phyloP scores from a whole-genome alignment of 2,113 vertebrate species.

The Mustelus asterias region DNA sequence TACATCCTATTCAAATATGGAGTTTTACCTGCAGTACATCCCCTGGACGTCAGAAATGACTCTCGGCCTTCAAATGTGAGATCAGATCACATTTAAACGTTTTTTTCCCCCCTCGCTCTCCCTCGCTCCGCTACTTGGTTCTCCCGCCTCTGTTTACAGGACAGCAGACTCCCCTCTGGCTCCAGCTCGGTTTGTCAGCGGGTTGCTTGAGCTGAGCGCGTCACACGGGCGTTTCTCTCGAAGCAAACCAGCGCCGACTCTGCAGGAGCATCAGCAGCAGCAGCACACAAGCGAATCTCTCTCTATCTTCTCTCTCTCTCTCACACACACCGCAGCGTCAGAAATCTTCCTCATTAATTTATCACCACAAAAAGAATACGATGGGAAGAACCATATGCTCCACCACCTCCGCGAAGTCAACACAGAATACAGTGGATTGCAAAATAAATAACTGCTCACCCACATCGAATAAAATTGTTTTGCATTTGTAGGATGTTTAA shows the following conservation, averaged over 20 bases:
- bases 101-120: not conserved
- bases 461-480: not conserved
- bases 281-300: not conserved
- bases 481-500: not conserved
- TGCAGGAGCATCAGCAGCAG: constrained; percentile 22
- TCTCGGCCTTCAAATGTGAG: not conserved
- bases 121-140: not conserved
- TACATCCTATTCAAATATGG: constrained; percentile 10
- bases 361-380: not conserved
- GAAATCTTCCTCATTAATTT: not conserved
- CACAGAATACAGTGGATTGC: not conserved
- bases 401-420: not conserved
- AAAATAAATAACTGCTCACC: not conserved
- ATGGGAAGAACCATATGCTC: not conserved
- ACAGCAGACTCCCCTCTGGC: constrained; percentile 12
- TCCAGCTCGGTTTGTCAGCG: not conserved
- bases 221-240: constrained; percentile 30
- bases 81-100: not conserved
- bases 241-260: not conserved
- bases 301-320: not conserved
- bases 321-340: constrained; percentile 24
- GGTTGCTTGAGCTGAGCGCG: constrained; percentile 13
- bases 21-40: constrained; percentile 12
- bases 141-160: constrained; percentile 25
- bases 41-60: not conserved